Evolutionary conservation across 2,113 vertebrate species (phyloP).

Genomic region (Lamprotornis superbus): DNA sequence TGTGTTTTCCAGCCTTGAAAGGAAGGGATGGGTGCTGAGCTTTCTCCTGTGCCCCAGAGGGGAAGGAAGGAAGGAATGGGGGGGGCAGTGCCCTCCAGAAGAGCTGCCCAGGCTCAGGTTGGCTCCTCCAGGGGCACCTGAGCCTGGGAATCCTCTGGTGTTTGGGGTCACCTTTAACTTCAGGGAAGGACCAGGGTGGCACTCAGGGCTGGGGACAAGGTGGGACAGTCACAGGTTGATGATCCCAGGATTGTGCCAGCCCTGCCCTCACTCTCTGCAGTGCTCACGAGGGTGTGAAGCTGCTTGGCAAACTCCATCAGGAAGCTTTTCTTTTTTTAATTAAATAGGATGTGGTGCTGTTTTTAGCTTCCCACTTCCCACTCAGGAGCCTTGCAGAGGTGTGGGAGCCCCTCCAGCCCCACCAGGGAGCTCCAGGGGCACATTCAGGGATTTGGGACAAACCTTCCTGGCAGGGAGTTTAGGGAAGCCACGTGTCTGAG

Average conservation of each 20-base stretch:
- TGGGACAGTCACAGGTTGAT: too few species aligned
- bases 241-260: not conserved
- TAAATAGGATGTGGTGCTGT: not conserved
- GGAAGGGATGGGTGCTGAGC: not conserved
- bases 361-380: not conserved
- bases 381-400: not conserved
- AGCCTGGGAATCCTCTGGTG: rapidly evolving
- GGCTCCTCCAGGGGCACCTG: not conserved
- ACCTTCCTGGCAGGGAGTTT: not conserved
- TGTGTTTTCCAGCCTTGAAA: not conserved
- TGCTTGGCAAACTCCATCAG: rapidly evolving
- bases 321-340: not conserved
- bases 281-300: not conserved
- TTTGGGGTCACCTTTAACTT: not conserved
- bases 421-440: too few species aligned
- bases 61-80: not conserved
- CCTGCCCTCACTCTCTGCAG: not conserved
- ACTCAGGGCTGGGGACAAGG: not conserved
- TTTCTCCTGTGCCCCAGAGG: not conserved
- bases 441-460: not conserved
- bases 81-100: not conserved
- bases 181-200: not conserved
- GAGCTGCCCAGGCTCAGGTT: not conserved
- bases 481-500: not conserved
- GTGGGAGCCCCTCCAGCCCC: too few species aligned